Evolutionary conservation across 1,140 invertebrate species (phyloP), one percentile per base, ranked within the genome.

Genomic region (Octopus sinensis): DNA sequence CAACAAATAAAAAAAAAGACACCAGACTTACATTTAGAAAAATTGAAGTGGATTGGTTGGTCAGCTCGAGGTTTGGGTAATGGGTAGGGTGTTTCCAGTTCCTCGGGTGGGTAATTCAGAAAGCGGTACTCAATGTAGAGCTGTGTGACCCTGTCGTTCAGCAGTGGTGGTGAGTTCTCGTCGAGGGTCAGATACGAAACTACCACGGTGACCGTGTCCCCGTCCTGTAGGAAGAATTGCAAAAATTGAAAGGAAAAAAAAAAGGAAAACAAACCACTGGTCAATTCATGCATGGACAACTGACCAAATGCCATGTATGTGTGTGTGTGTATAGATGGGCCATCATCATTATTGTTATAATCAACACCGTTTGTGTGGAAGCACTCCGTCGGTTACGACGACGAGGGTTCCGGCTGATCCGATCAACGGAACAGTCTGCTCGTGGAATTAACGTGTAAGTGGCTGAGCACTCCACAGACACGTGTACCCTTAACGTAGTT

Each of bases 91-190:
- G 91, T 91, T 82, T 92, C 91, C 6, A 90, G 87, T 80, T 92
- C 90, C 78, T 90, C 86, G 4, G 90, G 85, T 23, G 90, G 87
- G 79, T 88, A 88, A 77, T 88, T 90, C 52, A 91, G 84, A 86
- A 92, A 91, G 62, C 87, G 86, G 84, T 91, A 91, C 62, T 90
- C 91, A 54, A 92, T 91, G 86, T 90, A 92, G 51, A 92, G 81
- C 83, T 90, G 88, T 80, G 89, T 85, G 68, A 91, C 84, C 76
- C 84, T 83, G 13, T 88, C 83, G 82, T 91, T 86, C 23, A 82
- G 53, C 80, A 91, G 84, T 17, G 88, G 83, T 54, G 86, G 71
- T 9, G 89, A 86, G 62, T 87, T 84, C 73, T 87, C 85, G 68
- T 88, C 86, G 53, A 91, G 73, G 0, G 85, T 85, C 30, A 91